Evolutionary conservation across 2,888 invertebrate genomes (phyloP), one percentile per base, ranked within the genome.

Genomic region (Teleogryllus oceanicus): DNA sequence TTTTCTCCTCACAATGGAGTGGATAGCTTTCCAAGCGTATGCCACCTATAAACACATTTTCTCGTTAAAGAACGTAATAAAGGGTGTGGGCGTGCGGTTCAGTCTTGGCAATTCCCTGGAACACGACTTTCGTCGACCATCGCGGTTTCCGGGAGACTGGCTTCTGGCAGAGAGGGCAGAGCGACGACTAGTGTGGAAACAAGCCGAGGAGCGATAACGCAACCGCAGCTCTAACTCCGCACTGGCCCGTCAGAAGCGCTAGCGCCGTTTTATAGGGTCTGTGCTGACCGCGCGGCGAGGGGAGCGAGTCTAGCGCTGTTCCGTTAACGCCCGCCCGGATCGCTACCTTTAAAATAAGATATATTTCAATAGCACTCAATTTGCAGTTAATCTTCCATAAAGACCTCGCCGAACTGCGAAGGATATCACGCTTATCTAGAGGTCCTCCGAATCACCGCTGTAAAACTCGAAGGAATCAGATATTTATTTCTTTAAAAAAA

Each of bases 351-450:
- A 62, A 62, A 62, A 62, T 62, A 18, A 62, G 62, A 62, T 62
- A 62, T 62, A 62, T 16, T 62, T 16, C 62, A 18, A 62, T n/a
- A n/a, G 62, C n/a, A 62, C 16, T 62, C 62, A 62, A 62, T 62
- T 62, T 62, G 62, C 62, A 62, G 62, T 62, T 62, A 62, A 62
- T 62, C 62, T 12, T 62, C 62, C 62, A 62, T 62, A 62, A 62
- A 62, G 62, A 62, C 62, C 62, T 62, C 62, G 62, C 4, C 62
- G 62, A 62, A 62, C 62, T 62, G 62, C 16, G 8, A 13, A 13
- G 62, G 62, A 62, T 16, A 62, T 5, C 62, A 0, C 62, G 62
- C 13, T 62, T 62, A 62, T 62, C 62, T 62, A 5, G 3, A 62
- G n/a, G n/a, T 13, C 8, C 62, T 62, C 13, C 62, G 62, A 62